Evolutionary conservation across 2,113 vertebrate genomes (phyloP).

Genomic region (Nycticryphes semicollaris): DNA sequence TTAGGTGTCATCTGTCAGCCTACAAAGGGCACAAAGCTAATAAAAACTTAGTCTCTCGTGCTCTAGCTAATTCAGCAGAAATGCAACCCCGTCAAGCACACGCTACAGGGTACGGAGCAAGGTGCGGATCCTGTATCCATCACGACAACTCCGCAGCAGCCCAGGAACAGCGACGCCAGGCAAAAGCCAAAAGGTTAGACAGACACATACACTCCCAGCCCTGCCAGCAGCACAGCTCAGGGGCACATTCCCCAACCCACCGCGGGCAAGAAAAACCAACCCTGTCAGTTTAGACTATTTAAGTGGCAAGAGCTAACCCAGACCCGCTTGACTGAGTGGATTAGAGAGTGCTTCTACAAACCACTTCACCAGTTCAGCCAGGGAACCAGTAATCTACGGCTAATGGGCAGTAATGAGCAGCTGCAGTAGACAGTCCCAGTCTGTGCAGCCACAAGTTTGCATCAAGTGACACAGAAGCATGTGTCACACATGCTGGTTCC

Average conservation of each 20-base stretch:
- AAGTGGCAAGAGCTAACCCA: neutral
- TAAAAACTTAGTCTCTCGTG: neutral
- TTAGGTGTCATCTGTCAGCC: neutral
- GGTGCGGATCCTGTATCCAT: neutral
- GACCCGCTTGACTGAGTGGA: neutral
- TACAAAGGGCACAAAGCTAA: slow-evolving; percentile 32
- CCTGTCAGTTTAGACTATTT: neutral
- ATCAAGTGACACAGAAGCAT: neutral
- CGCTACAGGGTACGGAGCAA: neutral
- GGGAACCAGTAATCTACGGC: neutral
- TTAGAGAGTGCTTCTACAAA: neutral
- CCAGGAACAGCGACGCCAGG: neutral
- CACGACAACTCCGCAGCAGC: neutral
- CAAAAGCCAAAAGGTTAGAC: neutral
- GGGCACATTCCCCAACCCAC: neutral
- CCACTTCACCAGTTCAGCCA: neutral
- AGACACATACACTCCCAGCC: neutral
- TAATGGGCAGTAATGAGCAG: neutral
- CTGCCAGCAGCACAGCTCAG: neutral
- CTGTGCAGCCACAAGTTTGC: neutral
- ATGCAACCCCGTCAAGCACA: neutral
- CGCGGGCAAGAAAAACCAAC: neutral
- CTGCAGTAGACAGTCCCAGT: neutral
- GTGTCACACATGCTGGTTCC: neutral
- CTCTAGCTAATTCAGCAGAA: slow-evolving; percentile 35